phyloP scores from a whole-genome alignment of 2,113 vertebrate genomes.

The Macrotus californicus region DNA sequence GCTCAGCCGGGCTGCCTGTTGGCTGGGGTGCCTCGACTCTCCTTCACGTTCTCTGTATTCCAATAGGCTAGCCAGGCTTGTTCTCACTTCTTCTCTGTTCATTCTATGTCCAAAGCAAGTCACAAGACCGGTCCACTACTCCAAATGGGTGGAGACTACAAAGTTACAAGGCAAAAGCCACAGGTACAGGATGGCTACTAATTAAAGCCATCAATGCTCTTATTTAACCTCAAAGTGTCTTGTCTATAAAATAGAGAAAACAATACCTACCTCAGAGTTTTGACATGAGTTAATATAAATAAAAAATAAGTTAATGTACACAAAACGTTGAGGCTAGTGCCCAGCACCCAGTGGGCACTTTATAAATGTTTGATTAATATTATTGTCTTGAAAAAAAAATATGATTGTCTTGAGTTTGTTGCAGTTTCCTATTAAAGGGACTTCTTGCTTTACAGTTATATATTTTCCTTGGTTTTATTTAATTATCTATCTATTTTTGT shows the following conservation, averaged over 20 bases:
- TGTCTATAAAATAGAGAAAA: neutral
- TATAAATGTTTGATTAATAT: neutral
- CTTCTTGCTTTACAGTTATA: neutral
- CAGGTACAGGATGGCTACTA: neutral
- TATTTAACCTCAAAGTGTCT: neutral
- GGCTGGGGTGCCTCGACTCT: neutral
- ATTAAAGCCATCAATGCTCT: neutral
- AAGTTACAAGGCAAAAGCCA: neutral
- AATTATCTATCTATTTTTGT: neutral
- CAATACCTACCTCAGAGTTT: neutral
- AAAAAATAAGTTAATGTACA: neutral
- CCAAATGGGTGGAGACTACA: neutral
- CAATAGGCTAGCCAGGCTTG: neutral
- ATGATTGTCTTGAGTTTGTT: neutral
- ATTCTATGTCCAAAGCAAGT: neutral
- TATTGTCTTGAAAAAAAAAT: neutral
- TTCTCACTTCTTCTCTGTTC: neutral
- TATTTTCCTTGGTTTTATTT: neutral
- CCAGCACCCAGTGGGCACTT: neutral
- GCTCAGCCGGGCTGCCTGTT: neutral
- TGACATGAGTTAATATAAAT: neutral
- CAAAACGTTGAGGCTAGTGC: neutral
- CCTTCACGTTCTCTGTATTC: neutral
- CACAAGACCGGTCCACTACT: neutral
- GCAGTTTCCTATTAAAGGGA: neutral